Percentiles rank a stretch among this genome's conserved stretches.
These are phyloP conservation scores for Lithobates sylvaticus DNA, from an alignment of 2,797 vertebrate species.

Conservation along the genomic window DNA sequence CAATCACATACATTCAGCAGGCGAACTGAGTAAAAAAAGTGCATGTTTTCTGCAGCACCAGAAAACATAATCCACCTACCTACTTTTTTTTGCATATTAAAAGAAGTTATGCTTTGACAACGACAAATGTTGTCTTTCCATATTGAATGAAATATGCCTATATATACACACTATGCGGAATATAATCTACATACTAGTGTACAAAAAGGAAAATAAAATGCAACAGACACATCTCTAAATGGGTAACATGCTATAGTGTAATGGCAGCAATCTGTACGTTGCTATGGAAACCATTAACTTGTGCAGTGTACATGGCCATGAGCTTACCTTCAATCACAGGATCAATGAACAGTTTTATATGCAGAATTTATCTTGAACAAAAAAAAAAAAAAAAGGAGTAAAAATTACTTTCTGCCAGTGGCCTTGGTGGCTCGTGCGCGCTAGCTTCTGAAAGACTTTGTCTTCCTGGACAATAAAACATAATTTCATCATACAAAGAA, in stretches of 20 bases:
- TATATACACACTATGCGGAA: too few species aligned
- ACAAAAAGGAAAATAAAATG: neutral
- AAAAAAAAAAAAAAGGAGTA: neutral
- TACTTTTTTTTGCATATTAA: too few species aligned
- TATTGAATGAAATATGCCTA: too few species aligned
- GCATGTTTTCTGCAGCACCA: too few species aligned
- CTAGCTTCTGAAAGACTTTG: neutral
- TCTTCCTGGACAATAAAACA: neutral
- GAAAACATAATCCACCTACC: too few species aligned
- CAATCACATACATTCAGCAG: too few species aligned
- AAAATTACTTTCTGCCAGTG: neutral
- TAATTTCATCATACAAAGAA: neutral
- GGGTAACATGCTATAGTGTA: neutral
- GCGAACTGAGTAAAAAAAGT: too few species aligned
- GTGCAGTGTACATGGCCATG: neutral
- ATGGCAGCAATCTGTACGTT: neutral
- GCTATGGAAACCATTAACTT: constrained; percentile 16
- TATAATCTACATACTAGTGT: neutral
- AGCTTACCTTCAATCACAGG: neutral
- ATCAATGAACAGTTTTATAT: neutral
- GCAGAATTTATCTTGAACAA: neutral
- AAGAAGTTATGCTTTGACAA: too few species aligned
- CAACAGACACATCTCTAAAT: neutral
- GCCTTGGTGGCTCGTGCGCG: neutral
- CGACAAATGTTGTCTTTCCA: too few species aligned